Evolutionary conservation across 2,888 invertebrate genomes (phyloP), one percentile per base, ranked within the genome.

Genomic region (Bedellia somnulentella): DNA sequence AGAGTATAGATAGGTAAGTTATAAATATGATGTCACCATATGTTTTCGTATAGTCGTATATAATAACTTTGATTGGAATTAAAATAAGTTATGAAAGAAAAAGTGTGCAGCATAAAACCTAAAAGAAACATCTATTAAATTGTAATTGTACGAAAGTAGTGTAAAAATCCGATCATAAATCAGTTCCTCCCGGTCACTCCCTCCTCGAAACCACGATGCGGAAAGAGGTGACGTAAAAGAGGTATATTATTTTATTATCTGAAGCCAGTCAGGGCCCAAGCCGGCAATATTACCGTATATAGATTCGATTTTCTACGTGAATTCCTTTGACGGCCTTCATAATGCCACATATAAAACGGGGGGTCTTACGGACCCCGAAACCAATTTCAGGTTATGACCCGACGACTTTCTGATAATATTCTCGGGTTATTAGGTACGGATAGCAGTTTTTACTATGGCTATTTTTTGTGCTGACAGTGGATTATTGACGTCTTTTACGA

Each of bases 261-360:
- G 46, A 44, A 63, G 52, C 52, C 66, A 68, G 59, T 61, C 70
- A 68, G 60, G 56, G 52, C 59, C 51, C 52, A 53, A 57, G 66
- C 54, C 63, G 57, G 60, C 64, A 66, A 68, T 68, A 73, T 66
- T 67, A 58, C 66, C 73, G 73, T 75, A 76, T 77, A 77, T 75
- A 76, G 77, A 77, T 77, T 77, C 77, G 77, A 77, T 77, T 77
- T 77, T 77, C 77, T 77, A 76, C 73, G 75, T 76, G 77, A 77
- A 77, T 76, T 77, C 77, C 71, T 77, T 77, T 77, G 77, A 77
- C 77, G 77, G 75, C 75, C 73, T 71, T 73, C 77, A 75, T 75
- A 75, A 75, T 75, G 75, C 75, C 64, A 75, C 73, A 73, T 75
- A 76, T 77, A 77, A 77, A 77, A 76, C 75, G 70, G 70, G 75